A percentile compares a stretch with the other conserved stretches of the same genome.
Conservation (phyloP, 2,113 vertebrate genomes). For the Mixornis gularis region DNA sequence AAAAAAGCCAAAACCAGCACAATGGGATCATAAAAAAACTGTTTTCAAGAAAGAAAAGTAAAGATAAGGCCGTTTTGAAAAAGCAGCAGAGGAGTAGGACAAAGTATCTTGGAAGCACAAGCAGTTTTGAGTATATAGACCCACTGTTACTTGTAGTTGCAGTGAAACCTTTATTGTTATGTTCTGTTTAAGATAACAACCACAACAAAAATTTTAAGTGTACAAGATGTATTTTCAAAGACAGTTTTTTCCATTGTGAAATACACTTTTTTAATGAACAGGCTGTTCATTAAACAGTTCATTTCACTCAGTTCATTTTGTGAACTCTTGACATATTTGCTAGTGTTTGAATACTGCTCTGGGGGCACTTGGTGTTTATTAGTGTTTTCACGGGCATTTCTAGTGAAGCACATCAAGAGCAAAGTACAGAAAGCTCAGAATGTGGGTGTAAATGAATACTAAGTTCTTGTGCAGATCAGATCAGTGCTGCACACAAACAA, state of each 20-base stretch:
- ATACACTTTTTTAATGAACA: not conserved
- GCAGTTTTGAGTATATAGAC: not conserved
- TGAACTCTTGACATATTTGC: not conserved
- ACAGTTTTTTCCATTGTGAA: not conserved
- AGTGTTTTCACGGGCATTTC: not conserved
- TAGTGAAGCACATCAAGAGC: not conserved
- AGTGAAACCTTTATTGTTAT: not conserved
- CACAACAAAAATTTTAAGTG: not conserved
- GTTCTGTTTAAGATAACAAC: not conserved
- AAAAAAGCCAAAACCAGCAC: not conserved
- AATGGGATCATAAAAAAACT: not conserved
- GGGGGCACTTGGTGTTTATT: not conserved
- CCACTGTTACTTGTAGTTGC: not conserved
- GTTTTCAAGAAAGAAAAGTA: not conserved
- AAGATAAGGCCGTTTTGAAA: not conserved
- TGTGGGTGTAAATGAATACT: not conserved
- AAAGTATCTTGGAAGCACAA: not conserved
- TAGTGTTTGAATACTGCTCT: not conserved
- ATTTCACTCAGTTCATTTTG: not conserved
- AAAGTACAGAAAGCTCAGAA: not conserved
- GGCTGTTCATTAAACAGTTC: no score
- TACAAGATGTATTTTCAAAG: not conserved
- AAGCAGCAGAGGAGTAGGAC: not conserved
- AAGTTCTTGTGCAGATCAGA: not conserved
- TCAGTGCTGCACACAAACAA: not conserved